Conservation (phyloP, 2,797 vertebrate species). For the Leucoraja ocellata region DNA sequence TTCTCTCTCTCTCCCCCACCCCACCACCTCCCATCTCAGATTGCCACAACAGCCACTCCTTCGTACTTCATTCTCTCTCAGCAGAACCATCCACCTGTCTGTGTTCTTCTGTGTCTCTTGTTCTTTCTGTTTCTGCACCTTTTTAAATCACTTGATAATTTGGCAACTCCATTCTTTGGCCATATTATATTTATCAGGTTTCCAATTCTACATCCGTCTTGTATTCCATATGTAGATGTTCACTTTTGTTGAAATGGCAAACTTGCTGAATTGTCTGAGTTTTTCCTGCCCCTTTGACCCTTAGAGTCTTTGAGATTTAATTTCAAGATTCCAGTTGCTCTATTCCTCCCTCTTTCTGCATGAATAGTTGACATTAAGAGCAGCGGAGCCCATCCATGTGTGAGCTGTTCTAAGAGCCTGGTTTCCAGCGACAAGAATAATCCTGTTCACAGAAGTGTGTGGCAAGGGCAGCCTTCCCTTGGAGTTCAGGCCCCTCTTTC, state of each 20-base stretch:
- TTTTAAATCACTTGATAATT: background rate
- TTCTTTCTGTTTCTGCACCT: background rate
- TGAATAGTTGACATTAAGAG: background rate
- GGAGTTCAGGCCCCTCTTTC: background rate
- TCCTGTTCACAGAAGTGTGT: background rate
- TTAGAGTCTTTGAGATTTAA: background rate
- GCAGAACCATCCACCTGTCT: too few relatives aligned
- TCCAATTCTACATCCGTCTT: slow-evolving; percentile 2
- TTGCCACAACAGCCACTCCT: too few relatives aligned
- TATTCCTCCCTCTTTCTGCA: background rate
- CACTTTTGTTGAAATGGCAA: slow-evolving; percentile 2
- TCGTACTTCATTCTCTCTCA: too few relatives aligned
- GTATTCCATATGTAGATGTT: background rate
- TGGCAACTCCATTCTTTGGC: background rate
- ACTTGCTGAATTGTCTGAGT: background rate
- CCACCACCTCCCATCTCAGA: too few relatives aligned
- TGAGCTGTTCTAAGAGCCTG: background rate
- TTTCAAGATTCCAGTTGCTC: background rate
- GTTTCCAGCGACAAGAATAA: too few relatives aligned
- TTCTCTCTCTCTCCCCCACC: too few relatives aligned
- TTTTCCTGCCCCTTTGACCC: background rate
- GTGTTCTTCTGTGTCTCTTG: too few relatives aligned
- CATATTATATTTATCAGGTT: background rate
- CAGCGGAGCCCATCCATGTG: background rate
- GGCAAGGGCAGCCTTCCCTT: background rate